These are phyloP conservation scores for Drosophila neocordata DNA, from an alignment of 1,140 invertebrate species.

Conservation along the genomic window DNA sequence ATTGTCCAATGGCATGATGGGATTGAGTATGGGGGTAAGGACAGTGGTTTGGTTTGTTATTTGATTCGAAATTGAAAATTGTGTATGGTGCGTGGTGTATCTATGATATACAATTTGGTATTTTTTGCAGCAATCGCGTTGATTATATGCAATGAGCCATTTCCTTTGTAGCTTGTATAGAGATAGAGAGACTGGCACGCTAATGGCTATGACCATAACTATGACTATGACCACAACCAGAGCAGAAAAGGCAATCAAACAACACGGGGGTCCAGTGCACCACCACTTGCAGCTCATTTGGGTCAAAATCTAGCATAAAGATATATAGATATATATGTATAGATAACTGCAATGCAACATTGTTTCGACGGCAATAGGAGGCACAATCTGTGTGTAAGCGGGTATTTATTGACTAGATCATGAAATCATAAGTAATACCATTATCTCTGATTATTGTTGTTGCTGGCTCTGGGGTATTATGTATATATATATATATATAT, in stretches of 20 bases:
- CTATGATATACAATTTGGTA: conserved; percentile 67
- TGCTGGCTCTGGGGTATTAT: not conserved
- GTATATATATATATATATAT: not conserved
- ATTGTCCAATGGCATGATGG: conserved; percentile 30
- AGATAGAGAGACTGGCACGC: not conserved
- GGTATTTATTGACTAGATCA: not conserved
- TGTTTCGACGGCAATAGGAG: not conserved
- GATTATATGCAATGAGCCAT: conserved; percentile 74
- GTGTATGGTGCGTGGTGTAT: conserved; percentile 47
- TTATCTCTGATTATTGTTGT: conserved; percentile 3
- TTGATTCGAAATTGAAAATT: conserved; percentile 49
- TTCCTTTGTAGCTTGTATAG: conserved; percentile 47
- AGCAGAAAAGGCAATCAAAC: conserved; percentile 10
- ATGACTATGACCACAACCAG: not conserved
- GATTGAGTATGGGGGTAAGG: not conserved
- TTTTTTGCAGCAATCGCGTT: conserved; percentile 34
- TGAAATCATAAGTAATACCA: not conserved
- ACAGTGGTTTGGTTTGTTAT: conserved; percentile 9
- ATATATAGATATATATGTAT: too few species aligned
- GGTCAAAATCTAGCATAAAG: conserved; percentile 24
- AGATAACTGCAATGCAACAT: not conserved
- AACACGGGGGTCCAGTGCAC: not conserved
- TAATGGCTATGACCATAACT: conserved; percentile 3
- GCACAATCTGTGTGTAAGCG: not conserved
- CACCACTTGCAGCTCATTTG: conserved; percentile 36